Percentiles rank a stretch among this genome's conserved stretches.
These are phyloP conservation scores for Vireo griseus DNA, from an alignment of 2,797 vertebrate species.

Conservation along the genomic window DNA sequence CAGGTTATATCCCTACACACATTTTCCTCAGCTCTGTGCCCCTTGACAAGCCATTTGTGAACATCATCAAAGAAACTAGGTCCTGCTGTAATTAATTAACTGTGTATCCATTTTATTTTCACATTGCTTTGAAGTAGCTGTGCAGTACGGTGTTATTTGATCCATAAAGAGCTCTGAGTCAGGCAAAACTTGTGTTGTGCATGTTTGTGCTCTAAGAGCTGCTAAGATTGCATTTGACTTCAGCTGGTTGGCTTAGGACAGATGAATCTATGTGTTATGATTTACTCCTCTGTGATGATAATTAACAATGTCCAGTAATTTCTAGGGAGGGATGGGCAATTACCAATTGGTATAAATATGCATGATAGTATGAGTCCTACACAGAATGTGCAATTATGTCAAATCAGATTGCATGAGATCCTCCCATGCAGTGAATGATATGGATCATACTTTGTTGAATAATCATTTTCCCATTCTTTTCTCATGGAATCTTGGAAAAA, in stretches of 20 bases:
- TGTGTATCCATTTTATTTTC: conserved; percentile 38
- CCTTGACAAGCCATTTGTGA: neutral
- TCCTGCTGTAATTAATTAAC: conserved; percentile 29
- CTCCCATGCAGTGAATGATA: neutral
- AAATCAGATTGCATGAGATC: neutral
- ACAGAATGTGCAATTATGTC: neutral
- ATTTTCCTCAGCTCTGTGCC: neutral
- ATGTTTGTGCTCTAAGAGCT: neutral
- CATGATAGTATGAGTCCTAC: neutral
- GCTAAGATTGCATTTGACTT: neutral
- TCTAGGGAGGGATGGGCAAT: neutral
- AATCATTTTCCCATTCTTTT: neutral
- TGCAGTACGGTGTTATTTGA: neutral
- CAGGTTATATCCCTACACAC: neutral
- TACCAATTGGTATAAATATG: neutral
- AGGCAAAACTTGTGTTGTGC: neutral
- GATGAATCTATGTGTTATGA: neutral
- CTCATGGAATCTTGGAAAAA: neutral
- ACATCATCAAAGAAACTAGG: neutral
- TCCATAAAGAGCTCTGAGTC: neutral
- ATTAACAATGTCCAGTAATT: neutral
- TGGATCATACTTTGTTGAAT: neutral
- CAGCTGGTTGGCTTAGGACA: neutral
- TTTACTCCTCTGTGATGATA: neutral
- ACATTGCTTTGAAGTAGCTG: conserved; percentile 45